Evolutionary conservation across 53 echinoderm and acorn worm species (phyloP).

Genomic region (Holothuria leucospilota): DNA sequence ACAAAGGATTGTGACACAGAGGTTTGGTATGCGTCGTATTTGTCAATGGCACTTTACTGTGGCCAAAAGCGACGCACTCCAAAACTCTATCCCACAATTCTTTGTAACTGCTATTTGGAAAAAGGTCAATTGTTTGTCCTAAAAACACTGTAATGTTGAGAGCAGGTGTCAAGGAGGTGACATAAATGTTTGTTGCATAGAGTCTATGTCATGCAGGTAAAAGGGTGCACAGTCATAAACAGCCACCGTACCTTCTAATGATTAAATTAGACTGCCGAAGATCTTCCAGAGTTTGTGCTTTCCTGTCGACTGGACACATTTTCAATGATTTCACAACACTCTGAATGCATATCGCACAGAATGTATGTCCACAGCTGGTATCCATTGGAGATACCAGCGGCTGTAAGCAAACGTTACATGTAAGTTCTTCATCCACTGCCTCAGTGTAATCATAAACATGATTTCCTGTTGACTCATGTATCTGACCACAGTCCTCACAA

Average conservation of each 20-base stretch:
- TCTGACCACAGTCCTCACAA: slow-evolving; percentile 85
- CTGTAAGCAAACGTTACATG: slow-evolving; percentile 91
- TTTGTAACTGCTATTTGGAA: no score
- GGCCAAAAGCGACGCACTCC: no score
- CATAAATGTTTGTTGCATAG: no score
- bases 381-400: slow-evolving; percentile 93
- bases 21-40: no score
- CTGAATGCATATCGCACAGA: slow-evolving; percentile 83
- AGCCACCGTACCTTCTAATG: slow-evolving; percentile 77
- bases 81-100: no score
- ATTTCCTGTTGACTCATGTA: slow-evolving; percentile 85
- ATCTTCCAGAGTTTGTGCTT: slow-evolving; percentile 78
- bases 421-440: slow-evolving; percentile 91
- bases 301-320: slow-evolving; percentile 93
- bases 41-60: no score
- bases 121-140: no score
- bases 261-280: slow-evolving; percentile 86
- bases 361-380: slow-evolving; percentile 96
- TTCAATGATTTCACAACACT: slow-evolving; percentile 82
- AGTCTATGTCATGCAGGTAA: no score
- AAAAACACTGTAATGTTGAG: no score
- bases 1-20: no score
- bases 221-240: no score
- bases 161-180: no score
- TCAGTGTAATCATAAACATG: slow-evolving; percentile 93